Conservation (phyloP, 2,888 invertebrate genomes). For the Chymomyza fuscimana region DNA sequence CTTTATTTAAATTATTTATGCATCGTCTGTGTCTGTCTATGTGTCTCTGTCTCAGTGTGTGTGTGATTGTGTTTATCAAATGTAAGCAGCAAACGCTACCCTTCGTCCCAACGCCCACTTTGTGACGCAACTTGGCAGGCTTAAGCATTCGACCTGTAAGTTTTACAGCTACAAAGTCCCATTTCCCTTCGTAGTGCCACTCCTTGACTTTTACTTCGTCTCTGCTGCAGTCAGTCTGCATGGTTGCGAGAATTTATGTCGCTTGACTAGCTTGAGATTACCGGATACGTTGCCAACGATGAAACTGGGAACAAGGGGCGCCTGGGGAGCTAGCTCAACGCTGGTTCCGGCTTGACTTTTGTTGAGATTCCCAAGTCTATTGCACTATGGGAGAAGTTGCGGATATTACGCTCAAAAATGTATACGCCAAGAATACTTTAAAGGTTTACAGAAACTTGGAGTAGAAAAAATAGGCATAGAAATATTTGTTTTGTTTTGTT, state of each 20-base stretch:
- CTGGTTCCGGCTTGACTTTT: slow-evolving; percentile 59
- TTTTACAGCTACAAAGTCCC: slow-evolving; percentile 52
- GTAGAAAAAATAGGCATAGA: too few relatives aligned
- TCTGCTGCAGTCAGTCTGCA: slow-evolving; percentile 5
- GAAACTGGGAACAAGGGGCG: slow-evolving; percentile 6
- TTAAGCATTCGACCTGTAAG: slow-evolving; percentile 40
- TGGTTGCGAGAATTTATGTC: slow-evolving; percentile 57
- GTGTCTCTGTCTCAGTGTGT: neutral
- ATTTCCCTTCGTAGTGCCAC: neutral
- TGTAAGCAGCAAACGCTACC: neutral
- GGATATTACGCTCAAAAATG: neutral
- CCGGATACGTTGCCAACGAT: slow-evolving; percentile 14
- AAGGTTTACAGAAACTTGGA: neutral
- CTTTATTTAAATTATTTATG: slow-evolving; percentile 5
- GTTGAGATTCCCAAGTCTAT: slow-evolving; percentile 50
- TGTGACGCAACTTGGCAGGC: neutral
- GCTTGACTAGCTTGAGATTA: slow-evolving; percentile 66
- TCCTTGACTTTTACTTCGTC: neutral
- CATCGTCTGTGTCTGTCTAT: neutral
- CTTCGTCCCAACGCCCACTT: neutral
- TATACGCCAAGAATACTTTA: neutral
- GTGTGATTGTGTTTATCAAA: neutral
- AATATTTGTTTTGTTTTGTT: too few relatives aligned
- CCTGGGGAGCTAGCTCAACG: slow-evolving; percentile 19
- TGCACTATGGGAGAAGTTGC: neutral